These are phyloP conservation scores for Troilus luridus DNA, from an alignment of 2,888 invertebrate genomes.

Conservation along the genomic window DNA sequence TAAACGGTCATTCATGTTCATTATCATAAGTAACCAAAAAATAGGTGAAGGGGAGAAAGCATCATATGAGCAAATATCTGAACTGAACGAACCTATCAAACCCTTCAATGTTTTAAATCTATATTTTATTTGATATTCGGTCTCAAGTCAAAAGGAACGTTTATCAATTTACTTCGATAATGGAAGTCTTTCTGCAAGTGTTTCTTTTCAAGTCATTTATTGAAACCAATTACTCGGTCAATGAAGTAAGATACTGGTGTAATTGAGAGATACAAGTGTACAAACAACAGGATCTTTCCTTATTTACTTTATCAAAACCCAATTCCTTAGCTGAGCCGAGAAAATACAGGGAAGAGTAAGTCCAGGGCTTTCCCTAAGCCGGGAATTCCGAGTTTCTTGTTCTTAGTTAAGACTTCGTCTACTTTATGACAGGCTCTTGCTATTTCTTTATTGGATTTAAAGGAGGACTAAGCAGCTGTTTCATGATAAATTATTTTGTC, in stretches of 20 bases:
- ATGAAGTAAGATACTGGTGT: background rate
- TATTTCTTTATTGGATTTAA: background rate
- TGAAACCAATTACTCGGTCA: background rate
- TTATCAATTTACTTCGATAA: no score
- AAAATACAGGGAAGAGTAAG: background rate
- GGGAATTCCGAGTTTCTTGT: background rate
- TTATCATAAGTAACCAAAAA: no score
- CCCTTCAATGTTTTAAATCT: no score
- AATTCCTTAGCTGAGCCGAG: background rate
- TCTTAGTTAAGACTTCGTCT: background rate
- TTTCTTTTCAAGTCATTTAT: background rate
- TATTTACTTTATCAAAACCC: constrained; percentile 16
- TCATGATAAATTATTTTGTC: background rate
- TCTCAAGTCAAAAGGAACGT: no score
- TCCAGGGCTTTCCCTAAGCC: background rate
- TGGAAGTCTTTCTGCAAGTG: background rate
- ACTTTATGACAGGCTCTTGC: background rate
- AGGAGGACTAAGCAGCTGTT: background rate
- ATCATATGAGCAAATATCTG: no score
- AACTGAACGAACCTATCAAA: no score
- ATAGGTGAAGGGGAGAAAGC: no score
- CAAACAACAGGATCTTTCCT: background rate
- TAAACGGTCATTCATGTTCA: no score
- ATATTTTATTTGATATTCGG: no score
- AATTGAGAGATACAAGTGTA: background rate